phyloP scores from a whole-genome alignment of 2,888 invertebrate genomes.

The Tetropium fuscum region DNA sequence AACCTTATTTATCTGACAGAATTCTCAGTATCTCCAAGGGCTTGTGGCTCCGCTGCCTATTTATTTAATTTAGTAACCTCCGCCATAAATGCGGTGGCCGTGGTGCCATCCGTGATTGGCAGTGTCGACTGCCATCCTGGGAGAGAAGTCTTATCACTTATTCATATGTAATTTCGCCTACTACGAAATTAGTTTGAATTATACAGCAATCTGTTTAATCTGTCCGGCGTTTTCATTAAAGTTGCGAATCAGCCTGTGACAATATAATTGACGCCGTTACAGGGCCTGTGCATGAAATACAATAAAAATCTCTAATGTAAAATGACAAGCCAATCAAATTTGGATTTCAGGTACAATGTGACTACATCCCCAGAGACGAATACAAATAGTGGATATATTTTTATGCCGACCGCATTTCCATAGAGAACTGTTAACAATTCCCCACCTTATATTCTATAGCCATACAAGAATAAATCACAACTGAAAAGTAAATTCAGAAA shows the following conservation, averaged over 20 bases:
- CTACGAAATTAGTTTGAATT: conserved; percentile 61
- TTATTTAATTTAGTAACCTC: conserved; percentile 2
- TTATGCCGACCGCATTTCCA: conserved; percentile 32
- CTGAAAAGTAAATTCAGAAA: too few species aligned
- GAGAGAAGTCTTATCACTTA: conserved; percentile 57
- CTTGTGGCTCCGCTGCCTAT: too few species aligned
- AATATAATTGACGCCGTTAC: conserved; percentile 30
- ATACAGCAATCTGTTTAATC: conserved; percentile 58
- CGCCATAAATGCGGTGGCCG: background rate
- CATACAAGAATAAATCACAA: too few species aligned
- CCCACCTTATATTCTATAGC: too few species aligned
- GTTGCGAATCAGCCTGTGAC: conserved; percentile 10
- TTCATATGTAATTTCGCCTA: conserved; percentile 62
- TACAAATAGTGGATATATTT: conserved; percentile 34
- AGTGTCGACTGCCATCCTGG: conserved; percentile 49
- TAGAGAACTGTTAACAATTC: too few species aligned
- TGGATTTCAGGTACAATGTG: conserved; percentile 15
- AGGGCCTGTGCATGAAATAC: conserved; percentile 21
- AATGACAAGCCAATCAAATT: conserved; percentile 17
- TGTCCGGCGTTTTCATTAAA: conserved; percentile 39
- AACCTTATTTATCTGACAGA: too few species aligned
- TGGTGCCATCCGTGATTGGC: conserved; percentile 29
- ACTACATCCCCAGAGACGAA: conserved; percentile 9
- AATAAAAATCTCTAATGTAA: conserved; percentile 23
- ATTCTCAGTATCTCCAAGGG: too few species aligned